Evolutionary conservation across 1,140 invertebrate genomes (phyloP).

Genomic region (Leptopilina boulardi): DNA sequence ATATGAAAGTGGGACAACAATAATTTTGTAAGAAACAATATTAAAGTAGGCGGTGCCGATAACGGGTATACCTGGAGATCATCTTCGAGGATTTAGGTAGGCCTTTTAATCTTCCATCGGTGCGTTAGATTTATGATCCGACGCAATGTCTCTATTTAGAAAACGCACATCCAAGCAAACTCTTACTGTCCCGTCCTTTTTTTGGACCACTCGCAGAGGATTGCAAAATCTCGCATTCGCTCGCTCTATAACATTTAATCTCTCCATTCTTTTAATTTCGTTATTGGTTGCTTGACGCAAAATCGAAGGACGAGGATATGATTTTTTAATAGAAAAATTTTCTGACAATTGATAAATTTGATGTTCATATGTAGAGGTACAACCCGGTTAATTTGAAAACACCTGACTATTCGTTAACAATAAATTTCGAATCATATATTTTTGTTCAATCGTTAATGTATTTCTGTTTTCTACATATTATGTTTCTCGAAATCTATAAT

Average conservation of each 20-base stretch:
- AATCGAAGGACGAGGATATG: not conserved
- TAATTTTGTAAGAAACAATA: too few relatives aligned
- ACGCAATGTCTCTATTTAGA: conserved; percentile 23
- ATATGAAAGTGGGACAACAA: too few relatives aligned
- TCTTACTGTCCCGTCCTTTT: conserved; percentile 40
- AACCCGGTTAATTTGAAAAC: not conserved
- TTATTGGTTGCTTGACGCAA: not conserved
- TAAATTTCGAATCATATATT: too few relatives aligned
- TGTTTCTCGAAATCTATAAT: too few relatives aligned
- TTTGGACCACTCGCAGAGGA: conserved; percentile 36
- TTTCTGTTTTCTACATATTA: too few relatives aligned
- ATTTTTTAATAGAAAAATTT: not conserved
- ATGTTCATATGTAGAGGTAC: not conserved
- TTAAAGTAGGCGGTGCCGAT: too few relatives aligned
- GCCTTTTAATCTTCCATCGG: too few relatives aligned
- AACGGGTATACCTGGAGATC: too few relatives aligned
- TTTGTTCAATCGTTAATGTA: too few relatives aligned
- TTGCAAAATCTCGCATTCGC: conserved; percentile 6
- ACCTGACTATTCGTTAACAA: too few relatives aligned
- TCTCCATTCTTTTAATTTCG: not conserved
- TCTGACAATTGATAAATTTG: not conserved
- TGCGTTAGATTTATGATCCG: not conserved
- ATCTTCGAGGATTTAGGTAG: too few relatives aligned
- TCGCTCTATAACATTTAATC: not conserved
- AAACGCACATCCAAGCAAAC: conserved; percentile 40